Evolutionary conservation across 2,888 invertebrate genomes (phyloP).

Genomic region (Synanthedon formicaeformis): DNA sequence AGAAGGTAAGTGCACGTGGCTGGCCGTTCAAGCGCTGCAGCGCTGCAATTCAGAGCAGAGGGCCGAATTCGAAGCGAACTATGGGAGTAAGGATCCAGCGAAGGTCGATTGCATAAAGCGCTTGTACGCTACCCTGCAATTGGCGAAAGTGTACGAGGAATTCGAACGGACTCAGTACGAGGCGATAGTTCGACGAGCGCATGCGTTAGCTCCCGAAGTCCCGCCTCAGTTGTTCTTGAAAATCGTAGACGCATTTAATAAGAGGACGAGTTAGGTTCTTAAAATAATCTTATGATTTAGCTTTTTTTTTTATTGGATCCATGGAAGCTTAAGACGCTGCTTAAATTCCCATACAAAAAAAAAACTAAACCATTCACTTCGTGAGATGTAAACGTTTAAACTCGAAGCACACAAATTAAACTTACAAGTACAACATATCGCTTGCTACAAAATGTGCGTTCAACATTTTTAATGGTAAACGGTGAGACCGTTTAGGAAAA

Average conservation of each 20-base stretch:
- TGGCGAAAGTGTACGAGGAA: conserved; percentile 73
- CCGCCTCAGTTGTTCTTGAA: conserved; percentile 69
- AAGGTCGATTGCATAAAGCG: conserved; percentile 46
- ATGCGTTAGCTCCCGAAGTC: conserved; percentile 21
- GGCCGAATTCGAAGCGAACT: conserved; percentile 66
- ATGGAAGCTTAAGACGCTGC: no score
- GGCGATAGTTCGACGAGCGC: not conserved
- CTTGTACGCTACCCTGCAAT: conserved; percentile 63
- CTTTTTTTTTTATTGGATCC: no score
- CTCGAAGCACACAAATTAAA: no score
- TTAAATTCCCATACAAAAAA: no score
- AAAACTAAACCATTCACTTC: no score
- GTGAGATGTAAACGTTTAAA: no score
- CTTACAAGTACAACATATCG: no score
- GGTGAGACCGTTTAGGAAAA: no score
- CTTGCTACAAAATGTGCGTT: no score
- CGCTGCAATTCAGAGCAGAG: conserved; percentile 75
- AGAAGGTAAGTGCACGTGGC: conserved; percentile 95
- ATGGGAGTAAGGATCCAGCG: conserved; percentile 70
- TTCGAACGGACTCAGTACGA: conserved; percentile 75
- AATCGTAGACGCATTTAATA: conserved; percentile 77
- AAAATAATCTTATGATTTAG: conserved; percentile 3
- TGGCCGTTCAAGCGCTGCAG: conserved; percentile 85
- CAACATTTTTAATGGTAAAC: no score
- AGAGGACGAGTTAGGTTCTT: conserved; percentile 3